Conservation (phyloP, 2,888 invertebrate genomes). For the Dasypolia templi region DNA sequence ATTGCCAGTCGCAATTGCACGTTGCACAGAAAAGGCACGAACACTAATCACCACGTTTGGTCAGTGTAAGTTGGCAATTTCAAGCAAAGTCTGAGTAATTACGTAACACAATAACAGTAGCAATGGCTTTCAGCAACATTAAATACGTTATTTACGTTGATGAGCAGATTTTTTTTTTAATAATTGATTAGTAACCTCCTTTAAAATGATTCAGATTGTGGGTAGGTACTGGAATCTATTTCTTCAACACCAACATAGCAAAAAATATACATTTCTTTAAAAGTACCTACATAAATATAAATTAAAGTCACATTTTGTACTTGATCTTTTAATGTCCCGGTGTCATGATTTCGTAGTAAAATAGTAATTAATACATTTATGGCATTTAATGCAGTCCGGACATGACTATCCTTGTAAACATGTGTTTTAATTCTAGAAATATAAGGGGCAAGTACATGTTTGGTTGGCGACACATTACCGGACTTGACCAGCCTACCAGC, state of each 20-base stretch:
- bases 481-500: not conserved
- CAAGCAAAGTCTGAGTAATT: not conserved
- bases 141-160: no score
- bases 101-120: no score
- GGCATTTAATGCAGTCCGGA: not conserved
- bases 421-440: slow-evolving; percentile 29
- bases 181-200: no score
- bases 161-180: no score
- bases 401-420: slow-evolving; percentile 17
- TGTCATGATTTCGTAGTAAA: slow-evolving; percentile 23
- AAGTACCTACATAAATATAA: not conserved
- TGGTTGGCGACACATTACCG: slow-evolving; percentile 28
- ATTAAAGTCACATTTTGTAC: not conserved
- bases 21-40: not conserved
- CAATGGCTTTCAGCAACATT: no score
- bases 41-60: not conserved
- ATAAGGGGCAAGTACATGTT: slow-evolving; percentile 9
- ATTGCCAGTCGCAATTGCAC: not conserved
- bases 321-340: not conserved
- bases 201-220: no score
- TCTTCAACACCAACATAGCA: no score
- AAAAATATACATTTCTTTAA: not conserved
- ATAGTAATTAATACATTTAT: not conserved
- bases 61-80: not conserved
- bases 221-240: no score